Base-by-base conservation (phyloP, 2,888 invertebrate species). In the Dryobotodes eremita region DNA sequence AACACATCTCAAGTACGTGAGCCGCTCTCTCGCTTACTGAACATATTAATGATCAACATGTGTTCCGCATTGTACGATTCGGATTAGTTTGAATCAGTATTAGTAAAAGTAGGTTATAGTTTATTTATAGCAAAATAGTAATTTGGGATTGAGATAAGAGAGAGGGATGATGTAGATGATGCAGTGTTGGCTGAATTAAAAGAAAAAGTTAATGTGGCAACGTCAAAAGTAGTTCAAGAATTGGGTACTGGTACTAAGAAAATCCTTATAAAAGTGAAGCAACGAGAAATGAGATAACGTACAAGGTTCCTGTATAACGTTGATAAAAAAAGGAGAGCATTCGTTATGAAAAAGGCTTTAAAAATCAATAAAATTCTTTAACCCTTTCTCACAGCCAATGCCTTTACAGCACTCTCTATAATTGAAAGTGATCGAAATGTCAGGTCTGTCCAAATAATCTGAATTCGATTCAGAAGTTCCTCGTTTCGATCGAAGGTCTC, bases 31-130 rank as follows among this genome's bases (percentile, higher is more conserved):
- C 89, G 85, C 89, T 90, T 89, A 89, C 90, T 86, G 88, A 86
- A 78, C 76, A 86, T 91, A 92, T 93, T 92, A 92, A 94, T 91
- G 92, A 89, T 84, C 69, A 92, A 92, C 94, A 93, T 92, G 91
- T 94, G 94, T 89, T 92, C 82, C 71, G 65, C 76, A 81, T 77
- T 89, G 89, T 71, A 74, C 59, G 70, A 71, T 88, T 88, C 83
- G 73, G 83, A 86, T 89, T 88, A 81, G 83, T 61, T 78, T 66
- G 72, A 74, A 87, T 87, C 76, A 76, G 75, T 80, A 64, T 71
- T 79, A 75, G 72, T 77, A 50, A 17, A 71, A 87, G 65, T 75
- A 75, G 72, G 84, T 84, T 86, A 57, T 61, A 36, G 50, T 69
- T 26, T 84, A 79, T 87, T 68, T 79, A 68, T 71, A 71, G 70